Evolutionary conservation across 1,140 invertebrate genomes (phyloP).

Genomic region (Nymphalis io): DNA sequence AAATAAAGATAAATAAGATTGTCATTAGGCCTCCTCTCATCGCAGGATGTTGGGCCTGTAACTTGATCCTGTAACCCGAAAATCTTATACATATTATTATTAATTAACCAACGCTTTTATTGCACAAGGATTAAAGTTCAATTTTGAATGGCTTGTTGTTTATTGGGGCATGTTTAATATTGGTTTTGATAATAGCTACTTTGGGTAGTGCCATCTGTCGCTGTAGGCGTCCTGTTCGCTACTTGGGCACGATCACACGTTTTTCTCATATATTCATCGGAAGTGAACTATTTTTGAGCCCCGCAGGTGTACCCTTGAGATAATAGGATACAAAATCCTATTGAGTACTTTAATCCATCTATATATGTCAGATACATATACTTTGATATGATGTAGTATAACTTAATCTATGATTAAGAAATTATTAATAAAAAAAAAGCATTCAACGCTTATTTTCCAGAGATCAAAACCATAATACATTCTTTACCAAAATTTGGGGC

Average conservation of each 20-base stretch:
- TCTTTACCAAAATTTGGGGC: too few relatives aligned
- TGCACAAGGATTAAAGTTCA: neutral
- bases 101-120: slow-evolving; percentile 5
- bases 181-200: slow-evolving; percentile 40
- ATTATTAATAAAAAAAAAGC: too few relatives aligned
- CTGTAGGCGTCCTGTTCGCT: slow-evolving; percentile 27
- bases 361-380: neutral
- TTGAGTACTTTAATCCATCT: neutral
- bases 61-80: slow-evolving; percentile 42
- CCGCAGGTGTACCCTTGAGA: slow-evolving; percentile 38
- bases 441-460: too few relatives aligned
- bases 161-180: slow-evolving; percentile 12
- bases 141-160: neutral
- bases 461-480: too few relatives aligned
- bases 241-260: slow-evolving; percentile 51
- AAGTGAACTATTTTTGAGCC: slow-evolving; percentile 45
- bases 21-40: slow-evolving; percentile 35
- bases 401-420: too few relatives aligned
- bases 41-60: slow-evolving; percentile 45
- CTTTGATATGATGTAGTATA: too few relatives aligned
- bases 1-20: slow-evolving; percentile 19
- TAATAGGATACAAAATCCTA: slow-evolving; percentile 6
- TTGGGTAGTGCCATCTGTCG: slow-evolving; percentile 49
- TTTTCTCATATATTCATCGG: slow-evolving; percentile 43
- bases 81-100: slow-evolving; percentile 6